Conservation (phyloP, 2,797 vertebrate genomes). For the Sylvilagus floridanus region DNA sequence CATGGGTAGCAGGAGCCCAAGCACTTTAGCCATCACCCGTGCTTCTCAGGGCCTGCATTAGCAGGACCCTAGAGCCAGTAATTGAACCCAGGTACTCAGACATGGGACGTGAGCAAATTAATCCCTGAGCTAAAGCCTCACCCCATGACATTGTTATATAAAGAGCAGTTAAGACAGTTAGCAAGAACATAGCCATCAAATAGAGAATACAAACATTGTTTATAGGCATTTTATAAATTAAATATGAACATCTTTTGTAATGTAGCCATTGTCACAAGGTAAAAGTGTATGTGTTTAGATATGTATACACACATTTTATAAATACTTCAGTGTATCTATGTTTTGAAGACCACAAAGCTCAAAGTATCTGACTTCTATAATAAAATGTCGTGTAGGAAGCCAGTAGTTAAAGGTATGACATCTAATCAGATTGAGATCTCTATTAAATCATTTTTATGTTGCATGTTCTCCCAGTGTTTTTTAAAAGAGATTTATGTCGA, state of each 20-base stretch:
- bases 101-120: no score
- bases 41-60: no score
- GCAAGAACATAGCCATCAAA: not conserved
- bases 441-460: not conserved
- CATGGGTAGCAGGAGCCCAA: no score
- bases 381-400: not conserved
- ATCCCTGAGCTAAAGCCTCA: no score
- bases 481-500: slow-evolving; percentile 32
- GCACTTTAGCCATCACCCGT: no score
- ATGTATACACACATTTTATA: not conserved
- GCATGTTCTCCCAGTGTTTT: not conserved
- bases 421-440: not conserved
- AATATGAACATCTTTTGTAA: not conserved
- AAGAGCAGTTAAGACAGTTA: slow-evolving; percentile 13
- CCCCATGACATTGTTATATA: not conserved
- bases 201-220: not conserved
- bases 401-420: not conserved
- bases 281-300: not conserved
- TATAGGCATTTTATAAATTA: not conserved
- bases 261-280: not conserved
- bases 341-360: not conserved
- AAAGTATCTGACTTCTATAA: slow-evolving; percentile 36
- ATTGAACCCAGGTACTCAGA: no score
- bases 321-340: not conserved
- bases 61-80: no score